Base-by-base conservation (phyloP, 1,140 invertebrate species). In the Drosophila rhopaloa region DNA sequence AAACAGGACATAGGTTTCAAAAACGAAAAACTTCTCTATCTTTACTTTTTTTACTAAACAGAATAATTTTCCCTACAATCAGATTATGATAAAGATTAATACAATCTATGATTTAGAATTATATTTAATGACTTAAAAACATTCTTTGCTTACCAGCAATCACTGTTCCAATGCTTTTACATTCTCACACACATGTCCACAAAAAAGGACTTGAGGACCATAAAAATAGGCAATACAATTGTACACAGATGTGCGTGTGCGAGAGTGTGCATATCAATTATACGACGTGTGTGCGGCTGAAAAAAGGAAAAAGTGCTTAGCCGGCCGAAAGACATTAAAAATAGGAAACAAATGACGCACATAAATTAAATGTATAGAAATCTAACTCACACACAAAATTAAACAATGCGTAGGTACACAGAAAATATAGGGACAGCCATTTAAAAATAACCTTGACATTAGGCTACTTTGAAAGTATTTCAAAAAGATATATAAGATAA, bases 291-390 rank as follows among this genome's bases (percentile, higher is more conserved):
- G 51, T 71, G 65, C 65, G 4, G 2, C 44, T 11, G 41, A 57
- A 43, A 19, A 46, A 37, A 35, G 55, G 48, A 35, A 51, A 44
- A 66, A 68, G 60, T 66, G 48, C 47, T 68, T 16, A 51, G 46
- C 29, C 68, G 35, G 43, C 44, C 38, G 29, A 71, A 71, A 71
- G 44, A 58, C 68, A 72, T 72, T 72, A 72, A 72, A 72, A 72
- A 72, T 72, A 72, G 68, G 66, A 72, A 72, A 71, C 66, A 72
- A 72, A 73, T 73, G 70, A 73, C 70, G 70, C 68, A 73, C 70
- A 73, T 73, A 61, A 50, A 71, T 71, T 72, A 56, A 71, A 71
- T 32, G 44, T 71, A 71, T 72, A 57, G 67, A 29, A 57, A 71
- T 71, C 29, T 29, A 58, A 71, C 47, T 65, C 13, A 40, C 24